Percentiles rank a stretch among this genome's conserved stretches.
Conservation (phyloP, 2,888 invertebrate species). For the Tenthredo livida region DNA sequence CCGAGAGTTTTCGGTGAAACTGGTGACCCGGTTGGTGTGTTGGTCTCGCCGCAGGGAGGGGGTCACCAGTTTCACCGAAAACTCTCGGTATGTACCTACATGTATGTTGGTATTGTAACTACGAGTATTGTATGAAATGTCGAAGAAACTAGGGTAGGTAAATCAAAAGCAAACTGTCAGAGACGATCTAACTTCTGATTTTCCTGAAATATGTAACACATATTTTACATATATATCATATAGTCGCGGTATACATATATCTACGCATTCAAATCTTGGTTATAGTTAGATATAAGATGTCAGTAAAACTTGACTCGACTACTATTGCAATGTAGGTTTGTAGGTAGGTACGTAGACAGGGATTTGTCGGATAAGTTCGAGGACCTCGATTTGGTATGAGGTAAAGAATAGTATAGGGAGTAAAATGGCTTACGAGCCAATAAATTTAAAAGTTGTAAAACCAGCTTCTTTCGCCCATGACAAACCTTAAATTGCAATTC, state of each 20-base stretch:
- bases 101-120: background rate
- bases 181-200: background rate
- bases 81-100: no score
- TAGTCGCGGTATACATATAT: background rate
- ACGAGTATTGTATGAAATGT: background rate
- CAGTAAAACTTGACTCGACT: conserved; percentile 1
- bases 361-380: conserved; percentile 7
- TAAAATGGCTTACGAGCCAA: conserved; percentile 44
- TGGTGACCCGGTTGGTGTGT: no score
- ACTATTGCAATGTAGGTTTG: background rate
- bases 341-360: background rate
- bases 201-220: background rate
- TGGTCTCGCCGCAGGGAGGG: no score
- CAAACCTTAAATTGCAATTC: conserved; percentile 44
- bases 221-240: background rate
- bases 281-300: conserved; percentile 3
- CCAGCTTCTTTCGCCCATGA: conserved; percentile 44
- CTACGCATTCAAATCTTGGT: background rate
- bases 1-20: no score
- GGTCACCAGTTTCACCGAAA: no score
- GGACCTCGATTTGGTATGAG: background rate
- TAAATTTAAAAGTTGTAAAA: conserved; percentile 45
- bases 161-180: background rate
- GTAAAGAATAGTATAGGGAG: background rate
- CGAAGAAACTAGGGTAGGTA: background rate